phyloP scores from a whole-genome alignment of 2,888 invertebrate species.

The Aquatica leii region DNA sequence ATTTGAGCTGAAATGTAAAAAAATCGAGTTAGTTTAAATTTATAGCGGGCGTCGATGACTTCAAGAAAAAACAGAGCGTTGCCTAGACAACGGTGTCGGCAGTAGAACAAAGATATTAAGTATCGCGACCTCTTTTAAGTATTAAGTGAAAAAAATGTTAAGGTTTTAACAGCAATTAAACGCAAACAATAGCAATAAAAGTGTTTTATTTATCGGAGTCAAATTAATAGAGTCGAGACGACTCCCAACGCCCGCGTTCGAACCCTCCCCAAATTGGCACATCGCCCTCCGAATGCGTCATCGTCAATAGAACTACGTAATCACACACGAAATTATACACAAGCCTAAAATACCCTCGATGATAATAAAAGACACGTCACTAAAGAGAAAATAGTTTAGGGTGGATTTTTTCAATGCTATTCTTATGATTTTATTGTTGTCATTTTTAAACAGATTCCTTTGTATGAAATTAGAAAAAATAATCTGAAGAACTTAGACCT shows the following conservation, averaged over 20 bases:
- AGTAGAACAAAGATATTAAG: conserved; percentile 27
- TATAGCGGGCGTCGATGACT: conserved; percentile 18
- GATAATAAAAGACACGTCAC: conserved; percentile 1
- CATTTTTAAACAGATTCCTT: too few species aligned
- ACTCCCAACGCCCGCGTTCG: conserved; percentile 26
- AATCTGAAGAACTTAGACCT: too few species aligned
- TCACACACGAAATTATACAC: conserved; percentile 14
- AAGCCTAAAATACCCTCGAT: background rate
- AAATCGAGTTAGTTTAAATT: conserved; percentile 1
- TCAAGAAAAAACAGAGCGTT: conserved; percentile 23
- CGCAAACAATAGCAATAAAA: background rate
- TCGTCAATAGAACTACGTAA: conserved; percentile 17
- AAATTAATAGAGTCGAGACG: conserved; percentile 31
- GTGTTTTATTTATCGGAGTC: conserved; percentile 20
- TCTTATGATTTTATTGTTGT: too few species aligned
- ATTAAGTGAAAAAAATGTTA: too few species aligned
- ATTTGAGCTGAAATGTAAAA: conserved; percentile 31
- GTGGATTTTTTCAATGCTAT: too few species aligned
- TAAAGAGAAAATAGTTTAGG: background rate
- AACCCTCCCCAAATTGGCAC: conserved; percentile 23
- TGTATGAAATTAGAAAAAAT: too few species aligned
- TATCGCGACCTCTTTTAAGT: too few species aligned
- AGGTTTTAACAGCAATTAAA: conserved; percentile 16
- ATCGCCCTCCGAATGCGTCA: conserved; percentile 25
- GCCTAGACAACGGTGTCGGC: conserved; percentile 28